Base-by-base conservation (phyloP, 2,888 invertebrate species). In the Calliopum simillimum region DNA sequence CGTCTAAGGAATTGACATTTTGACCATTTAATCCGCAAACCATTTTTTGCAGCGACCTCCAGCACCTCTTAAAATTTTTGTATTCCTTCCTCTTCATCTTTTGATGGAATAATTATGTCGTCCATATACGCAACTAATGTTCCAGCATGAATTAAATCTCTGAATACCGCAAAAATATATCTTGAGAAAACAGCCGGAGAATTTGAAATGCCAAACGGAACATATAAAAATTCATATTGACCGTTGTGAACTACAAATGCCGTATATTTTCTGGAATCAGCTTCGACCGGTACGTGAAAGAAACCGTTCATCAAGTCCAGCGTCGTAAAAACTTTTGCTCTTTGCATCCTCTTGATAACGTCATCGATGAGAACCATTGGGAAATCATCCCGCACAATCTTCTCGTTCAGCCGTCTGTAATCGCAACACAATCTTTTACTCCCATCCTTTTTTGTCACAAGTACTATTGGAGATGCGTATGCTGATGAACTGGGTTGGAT, bases 401-500 rank as follows among this genome's bases (percentile, higher is more conserved):
- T 65, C n/a, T 62, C 49, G 59, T 58, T 69, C 16, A 68, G 21
- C 43, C 64, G 46, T 16, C 69, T 14, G 55, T 67, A 62, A n/a
- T 71, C 71, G 25, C 59, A 59, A 47, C 62, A 70, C 3, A 49
- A 53, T 49, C 59, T 41, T n/a, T n/a, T n/a, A n/a, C n/a, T n/a
- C n/a, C 58, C 66, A n/a, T 66, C 53, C 46, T 44, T 66, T 41
- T 61, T 66, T 14, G 13, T 12, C 51, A 70, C 65, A n/a, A 82
- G 51, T n/a, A 69, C 68, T 8, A 75, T 64, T 4, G 74, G 73
- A 43, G 69, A 66, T 1, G 81, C 77, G 63, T 79, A 84, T 6
- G 81, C 79, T 2, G 81, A 81, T 46, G 33, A 58, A 23, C 59
- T 70, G 12, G 59, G 25, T 62, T 74, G 73, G 14, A 70, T 67